These are phyloP conservation scores for Tonatia bakeri DNA, from an alignment of 2,113 vertebrate species.

Conservation along the genomic window DNA sequence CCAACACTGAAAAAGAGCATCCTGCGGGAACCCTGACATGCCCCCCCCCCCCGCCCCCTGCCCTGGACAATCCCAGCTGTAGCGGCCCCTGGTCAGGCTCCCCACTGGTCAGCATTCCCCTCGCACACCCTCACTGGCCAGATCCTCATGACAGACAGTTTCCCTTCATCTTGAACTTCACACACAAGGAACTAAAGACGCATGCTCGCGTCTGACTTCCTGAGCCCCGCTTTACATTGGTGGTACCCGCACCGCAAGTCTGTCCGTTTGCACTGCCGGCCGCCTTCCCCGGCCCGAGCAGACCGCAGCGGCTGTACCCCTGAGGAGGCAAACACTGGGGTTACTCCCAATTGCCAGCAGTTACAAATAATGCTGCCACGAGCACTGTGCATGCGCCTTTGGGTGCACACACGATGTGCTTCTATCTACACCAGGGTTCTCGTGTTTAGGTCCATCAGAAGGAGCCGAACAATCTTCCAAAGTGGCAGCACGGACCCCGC, in stretches of 20 bases:
- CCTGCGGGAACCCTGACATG: accelerated
- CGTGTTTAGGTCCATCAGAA: neutral
- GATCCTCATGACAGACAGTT: too few relatives aligned
- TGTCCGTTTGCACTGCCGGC: accelerated
- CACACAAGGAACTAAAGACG: accelerated
- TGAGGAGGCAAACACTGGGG: accelerated
- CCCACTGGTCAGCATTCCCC: neutral
- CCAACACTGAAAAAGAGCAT: neutral
- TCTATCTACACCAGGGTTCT: neutral
- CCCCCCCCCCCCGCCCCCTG: neutral
- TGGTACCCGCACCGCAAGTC: too few relatives aligned
- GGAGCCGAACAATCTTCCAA: neutral
- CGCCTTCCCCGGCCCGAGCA: accelerated
- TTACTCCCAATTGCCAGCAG: neutral
- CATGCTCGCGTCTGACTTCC: too few relatives aligned
- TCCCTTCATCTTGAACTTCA: accelerated
- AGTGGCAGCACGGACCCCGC: accelerated
- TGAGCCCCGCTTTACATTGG: accelerated
- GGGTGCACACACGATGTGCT: neutral
- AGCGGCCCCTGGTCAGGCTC: neutral
- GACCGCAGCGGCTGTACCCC: accelerated
- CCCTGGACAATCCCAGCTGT: neutral
- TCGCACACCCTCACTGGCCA: too few relatives aligned
- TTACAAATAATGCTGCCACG: neutral
- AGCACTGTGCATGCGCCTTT: neutral